These are phyloP conservation scores for Eilema sororculum DNA, from an alignment of 2,888 invertebrate species.

Conservation along the genomic window DNA sequence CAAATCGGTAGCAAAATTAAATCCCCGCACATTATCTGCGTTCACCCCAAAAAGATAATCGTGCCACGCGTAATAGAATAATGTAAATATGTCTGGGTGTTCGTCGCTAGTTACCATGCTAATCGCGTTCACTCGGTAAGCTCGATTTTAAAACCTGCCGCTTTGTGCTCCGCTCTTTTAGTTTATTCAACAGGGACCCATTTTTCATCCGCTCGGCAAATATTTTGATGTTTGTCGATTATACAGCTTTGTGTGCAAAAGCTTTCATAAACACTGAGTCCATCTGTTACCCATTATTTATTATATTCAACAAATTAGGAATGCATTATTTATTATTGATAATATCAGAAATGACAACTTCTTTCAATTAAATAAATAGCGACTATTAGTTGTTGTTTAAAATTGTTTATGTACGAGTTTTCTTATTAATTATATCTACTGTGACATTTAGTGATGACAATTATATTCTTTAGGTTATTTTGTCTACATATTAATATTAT, in stretches of 20 bases:
- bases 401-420: constrained; percentile 22
- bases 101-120: constrained; percentile 75
- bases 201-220: constrained; percentile 81
- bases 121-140: constrained; percentile 76
- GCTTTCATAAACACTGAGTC: constrained; percentile 58
- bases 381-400: constrained; percentile 32
- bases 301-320: constrained; percentile 57
- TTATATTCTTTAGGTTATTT: constrained; percentile 11
- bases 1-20: constrained; percentile 66
- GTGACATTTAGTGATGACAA: constrained; percentile 15
- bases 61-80: constrained; percentile 82
- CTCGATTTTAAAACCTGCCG: constrained; percentile 76
- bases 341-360: constrained; percentile 37
- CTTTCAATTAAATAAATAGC: constrained; percentile 38
- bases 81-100: constrained; percentile 74
- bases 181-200: constrained; percentile 72
- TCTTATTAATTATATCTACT: constrained; percentile 3
- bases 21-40: constrained; percentile 74
- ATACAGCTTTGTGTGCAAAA: constrained; percentile 60
- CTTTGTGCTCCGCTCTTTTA: constrained; percentile 68
- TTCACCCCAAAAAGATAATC: constrained; percentile 79
- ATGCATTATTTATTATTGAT: constrained; percentile 34
- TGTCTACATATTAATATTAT: neutral
- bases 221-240: constrained; percentile 81
- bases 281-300: constrained; percentile 63